A percentile compares a stretch with the other conserved stretches of the same genome.
phyloP scores from a whole-genome alignment of 1,140 invertebrate genomes.

The Charaxes varanes region DNA sequence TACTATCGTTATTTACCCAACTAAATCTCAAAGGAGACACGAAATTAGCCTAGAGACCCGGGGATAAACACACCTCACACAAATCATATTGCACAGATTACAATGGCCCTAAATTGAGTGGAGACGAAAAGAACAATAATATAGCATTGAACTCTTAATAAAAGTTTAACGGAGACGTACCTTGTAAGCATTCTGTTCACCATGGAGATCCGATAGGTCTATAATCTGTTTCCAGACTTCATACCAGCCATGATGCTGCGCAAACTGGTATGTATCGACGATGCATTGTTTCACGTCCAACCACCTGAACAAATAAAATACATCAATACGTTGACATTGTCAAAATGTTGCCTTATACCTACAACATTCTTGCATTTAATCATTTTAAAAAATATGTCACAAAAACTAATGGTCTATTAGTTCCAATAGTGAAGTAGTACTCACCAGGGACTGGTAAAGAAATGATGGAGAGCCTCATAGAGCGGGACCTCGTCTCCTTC shows the following conservation, averaged over 20 bases:
- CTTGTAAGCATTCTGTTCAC: conserved; percentile 92
- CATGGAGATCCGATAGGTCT: conserved; percentile 89
- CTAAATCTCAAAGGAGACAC: too few species aligned
- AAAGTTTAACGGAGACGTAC: conserved; percentile 57
- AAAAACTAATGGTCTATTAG: too few species aligned
- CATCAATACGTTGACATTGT: background rate
- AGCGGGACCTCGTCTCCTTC: conserved; percentile 92
- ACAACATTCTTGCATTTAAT: too few species aligned
- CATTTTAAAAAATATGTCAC: too few species aligned
- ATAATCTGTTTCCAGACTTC: conserved; percentile 91
- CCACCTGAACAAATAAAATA: conserved; percentile 65
- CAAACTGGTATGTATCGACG: conserved; percentile 83
- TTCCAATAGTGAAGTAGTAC: conserved; percentile 1
- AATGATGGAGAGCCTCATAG: conserved; percentile 90
- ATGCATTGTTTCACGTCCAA: conserved; percentile 84
- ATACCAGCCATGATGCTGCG: conserved; percentile 87
- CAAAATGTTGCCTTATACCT: too few species aligned
- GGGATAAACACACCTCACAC: too few species aligned
- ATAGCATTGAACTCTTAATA: background rate
- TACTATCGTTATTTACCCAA: too few species aligned
- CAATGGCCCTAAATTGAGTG: too few species aligned
- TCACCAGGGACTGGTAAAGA: conserved; percentile 89
- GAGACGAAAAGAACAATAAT: conserved; percentile 7
- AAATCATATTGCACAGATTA: too few species aligned
- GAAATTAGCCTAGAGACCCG: too few species aligned